These are phyloP conservation scores for Antechinus flavipes DNA, from an alignment of 2,113 vertebrate species.

Conservation along the genomic window DNA sequence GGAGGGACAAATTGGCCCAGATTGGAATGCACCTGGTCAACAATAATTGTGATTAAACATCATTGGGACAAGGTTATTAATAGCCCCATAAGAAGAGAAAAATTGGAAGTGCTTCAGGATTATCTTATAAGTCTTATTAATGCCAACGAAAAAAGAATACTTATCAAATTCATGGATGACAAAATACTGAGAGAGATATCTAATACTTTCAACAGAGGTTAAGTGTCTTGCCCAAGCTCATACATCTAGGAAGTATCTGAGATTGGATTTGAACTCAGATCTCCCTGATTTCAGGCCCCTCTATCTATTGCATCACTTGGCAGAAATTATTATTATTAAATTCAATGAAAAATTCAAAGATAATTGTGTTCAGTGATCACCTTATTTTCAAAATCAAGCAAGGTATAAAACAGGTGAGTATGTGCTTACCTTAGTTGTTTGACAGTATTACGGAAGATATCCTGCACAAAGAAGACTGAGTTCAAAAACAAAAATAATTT, in stretches of 20 bases:
- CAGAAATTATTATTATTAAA: not conserved
- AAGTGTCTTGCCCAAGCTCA: not conserved
- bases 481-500: not conserved
- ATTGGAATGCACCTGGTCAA: too few relatives aligned
- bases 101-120: too few relatives aligned
- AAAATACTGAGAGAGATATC: too few relatives aligned
- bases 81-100: too few relatives aligned
- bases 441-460: not conserved
- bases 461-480: not conserved
- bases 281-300: not conserved
- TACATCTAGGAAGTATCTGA: not conserved
- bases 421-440: not conserved
- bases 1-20: too few relatives aligned
- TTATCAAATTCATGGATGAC: too few relatives aligned
- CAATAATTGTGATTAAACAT: too few relatives aligned
- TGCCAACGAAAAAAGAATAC: too few relatives aligned
- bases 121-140: too few relatives aligned
- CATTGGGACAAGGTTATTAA: too few relatives aligned
- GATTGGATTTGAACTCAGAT: not conserved
- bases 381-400: not conserved
- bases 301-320: not conserved
- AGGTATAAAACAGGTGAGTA: not conserved
- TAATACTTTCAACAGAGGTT: not conserved
- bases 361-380: not conserved
- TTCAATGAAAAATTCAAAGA: not conserved